Percentiles rank a stretch among this genome's conserved stretches.
Evolutionary conservation across 2,113 vertebrate genomes (phyloP).

Genomic region (Dicrurus megarhynchus): DNA sequence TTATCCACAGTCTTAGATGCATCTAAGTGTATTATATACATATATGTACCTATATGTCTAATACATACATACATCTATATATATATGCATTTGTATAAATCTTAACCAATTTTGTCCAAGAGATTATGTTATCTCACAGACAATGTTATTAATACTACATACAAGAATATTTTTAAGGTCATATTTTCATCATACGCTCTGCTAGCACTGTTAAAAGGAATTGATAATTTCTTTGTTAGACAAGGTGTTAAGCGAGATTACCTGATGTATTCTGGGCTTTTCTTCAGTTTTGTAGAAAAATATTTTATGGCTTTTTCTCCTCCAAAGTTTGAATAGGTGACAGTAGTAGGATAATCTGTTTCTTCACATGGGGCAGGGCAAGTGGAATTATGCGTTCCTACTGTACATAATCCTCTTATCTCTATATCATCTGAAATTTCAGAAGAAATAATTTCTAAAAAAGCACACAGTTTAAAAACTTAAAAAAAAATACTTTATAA

Average conservation of each 20-base stretch:
- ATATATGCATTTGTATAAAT: not conserved
- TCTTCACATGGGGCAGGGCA: slow-evolving; percentile 77
- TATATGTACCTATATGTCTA: not conserved
- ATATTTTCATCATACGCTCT: not conserved
- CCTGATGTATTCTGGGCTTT: slow-evolving; percentile 69
- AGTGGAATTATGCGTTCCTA: slow-evolving; percentile 75
- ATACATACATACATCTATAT: not conserved
- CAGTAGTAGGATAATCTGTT: slow-evolving; percentile 67
- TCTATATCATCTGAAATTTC: slow-evolving; percentile 71
- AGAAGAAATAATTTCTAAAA: not conserved
- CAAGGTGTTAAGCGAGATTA: not conserved
- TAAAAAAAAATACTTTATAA: accelerated
- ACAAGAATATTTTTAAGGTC: not conserved
- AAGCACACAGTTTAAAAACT: not conserved
- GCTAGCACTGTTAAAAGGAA: not conserved
- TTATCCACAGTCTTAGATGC: not conserved
- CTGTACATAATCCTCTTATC: slow-evolving; percentile 63
- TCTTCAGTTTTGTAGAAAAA: slow-evolving; percentile 69
- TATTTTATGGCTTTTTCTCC: slow-evolving; percentile 60
- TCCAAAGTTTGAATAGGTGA: slow-evolving; percentile 75
- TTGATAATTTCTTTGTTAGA: not conserved
- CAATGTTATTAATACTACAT: not conserved
- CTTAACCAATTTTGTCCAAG: not conserved
- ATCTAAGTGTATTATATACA: not conserved
- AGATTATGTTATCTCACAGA: not conserved